Evolutionary conservation across 2,888 invertebrate genomes (phyloP), one percentile per base, ranked within the genome.

Genomic region (Teinopalpus imperialis): DNA sequence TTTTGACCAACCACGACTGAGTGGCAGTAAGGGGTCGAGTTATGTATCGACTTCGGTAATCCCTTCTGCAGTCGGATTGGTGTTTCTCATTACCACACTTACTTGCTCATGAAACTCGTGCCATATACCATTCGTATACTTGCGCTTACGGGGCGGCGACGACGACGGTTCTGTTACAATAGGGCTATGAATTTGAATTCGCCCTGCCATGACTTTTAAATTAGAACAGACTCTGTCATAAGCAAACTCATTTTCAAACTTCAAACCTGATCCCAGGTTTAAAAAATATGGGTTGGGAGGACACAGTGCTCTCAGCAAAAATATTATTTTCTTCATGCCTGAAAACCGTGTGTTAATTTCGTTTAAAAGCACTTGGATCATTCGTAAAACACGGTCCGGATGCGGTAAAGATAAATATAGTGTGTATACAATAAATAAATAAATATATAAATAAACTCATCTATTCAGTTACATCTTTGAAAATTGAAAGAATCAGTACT

Each of bases 1-100:
- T 41, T 41, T 41, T 41, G 14, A 7, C 1, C 13, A 41, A 41
- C 46, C 46, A 45, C 45, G 41, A 46, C 30, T 46, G n/a, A n/a
- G n/a, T 41, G 26, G 36, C 21, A 35, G 36, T 29, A 41, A 34
- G 34, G 34, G 34, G 21, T 14, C n/a, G 7, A n/a, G n/a, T n/a
- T n/a, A n/a, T n/a, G n/a, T n/a, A n/a, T n/a, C n/a, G n/a, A n/a
- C n/a, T n/a, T n/a, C n/a, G n/a, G n/a, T n/a, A n/a, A n/a, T n/a
- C n/a, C n/a, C n/a, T n/a, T 21, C 41, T 35, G 35, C 9, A 46
- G 30, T 10, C 34, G 35, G 13, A 36, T 34, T 42, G 23, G 18
- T 36, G 21, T 30, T 36, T n/a, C 12, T 31, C 9, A 48, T 34
- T 4, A 47, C 31, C 6, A 18, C 27, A n/a, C 26, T 14, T 7